Base-by-base conservation (phyloP, 2,113 vertebrate genomes). In the Triplophysa dalaica region DNA sequence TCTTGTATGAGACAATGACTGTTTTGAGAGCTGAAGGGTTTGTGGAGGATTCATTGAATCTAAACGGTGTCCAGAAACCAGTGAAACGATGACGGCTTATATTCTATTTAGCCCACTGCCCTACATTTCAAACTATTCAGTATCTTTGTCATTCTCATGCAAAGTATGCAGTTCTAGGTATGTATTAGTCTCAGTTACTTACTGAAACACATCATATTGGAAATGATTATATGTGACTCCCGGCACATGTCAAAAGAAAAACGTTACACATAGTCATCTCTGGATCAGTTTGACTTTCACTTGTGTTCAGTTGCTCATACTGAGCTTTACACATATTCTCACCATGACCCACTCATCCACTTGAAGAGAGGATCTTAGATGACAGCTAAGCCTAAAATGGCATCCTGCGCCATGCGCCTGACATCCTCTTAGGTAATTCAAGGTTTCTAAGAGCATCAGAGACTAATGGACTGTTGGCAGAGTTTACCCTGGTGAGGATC, bases 381-480 rank as follows among this genome's bases (percentile, higher is more conserved):
- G 69, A 72, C 69, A 5, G 69, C 9, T 56, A 10, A 58, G 69
- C 69, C 38, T 62, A 8, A 62, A 8, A 75, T 75, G 72, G 33
- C 72, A 43, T 62, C 21, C 8, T 17, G 17, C 22, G 56, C 56
- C 19, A 52, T 52, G 50, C 50, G 0, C 8, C 72, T 19, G 38
- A 62, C n/a, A 62, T 26, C 72, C 56, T 41, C n/a, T 17, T 56
- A 43, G 70, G 54, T 60, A 14, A 12, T 60, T 43, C 70, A 41
- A 2, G 33, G 38, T 43, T 62, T 43, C 38, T 75, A 62, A 62
- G 72, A 43, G 70, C 54, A 74, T 65, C 52, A 67, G 68, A 52
- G 61, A 2, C 22, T 82, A 70, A 70, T 77, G 60, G 22, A 61
- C n/a, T 26, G 62, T 45, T 63, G 60, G 66, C 74, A 41, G 56